Evolutionary conservation across 1,140 invertebrate genomes (phyloP), one percentile per base, ranked within the genome.

Genomic region (Pollicipes pollicipes): DNA sequence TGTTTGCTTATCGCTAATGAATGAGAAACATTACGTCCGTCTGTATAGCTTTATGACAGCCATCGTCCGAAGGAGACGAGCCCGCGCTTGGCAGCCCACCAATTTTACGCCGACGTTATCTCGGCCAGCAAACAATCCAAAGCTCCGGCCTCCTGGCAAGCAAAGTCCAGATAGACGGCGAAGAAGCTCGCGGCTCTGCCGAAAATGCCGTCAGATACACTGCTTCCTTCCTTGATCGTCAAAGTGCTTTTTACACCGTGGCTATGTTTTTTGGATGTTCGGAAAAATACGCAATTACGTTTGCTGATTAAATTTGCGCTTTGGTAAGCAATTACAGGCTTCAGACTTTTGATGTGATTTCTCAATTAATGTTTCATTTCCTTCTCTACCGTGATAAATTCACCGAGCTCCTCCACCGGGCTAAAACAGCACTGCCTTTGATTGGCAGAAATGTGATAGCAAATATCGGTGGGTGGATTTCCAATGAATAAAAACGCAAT

Each of bases 1-100:
- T 58, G 45, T 58, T 58, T 58, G 45, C 45, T 58, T 58, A 58
- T 58, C 45, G 45, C 45, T 58, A 58, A 58, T 58, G 45, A 58
- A 58, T 58, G 45, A 58, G 45, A 58, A 58, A 21, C 45, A 58
- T 58, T 58, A 58, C 24, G 45, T 58, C 45, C 21, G 45, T 58
- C 45, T 58, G 45, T 58, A 58, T 58, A 58, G 45, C 45, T 58
- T 58, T 58, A 58, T 58, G 45, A 58, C 45, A 58, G 45, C 45
- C 45, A 21, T 58, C 6, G 45, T 58, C 13, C 13, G 13, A 21
- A 21, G 2, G 21, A 58, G 45, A 58, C 45, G 45, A 24, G 10
- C 45, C 10, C 2, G 6, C n/a, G 10, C 6, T 21, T 58, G 45
- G 45, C 45, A 24, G 45, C 6, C 45, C 2, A 58, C 45, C 45